Evolutionary conservation across 1,140 invertebrate species (phyloP).

Genomic region (Papilio dardanus): DNA sequence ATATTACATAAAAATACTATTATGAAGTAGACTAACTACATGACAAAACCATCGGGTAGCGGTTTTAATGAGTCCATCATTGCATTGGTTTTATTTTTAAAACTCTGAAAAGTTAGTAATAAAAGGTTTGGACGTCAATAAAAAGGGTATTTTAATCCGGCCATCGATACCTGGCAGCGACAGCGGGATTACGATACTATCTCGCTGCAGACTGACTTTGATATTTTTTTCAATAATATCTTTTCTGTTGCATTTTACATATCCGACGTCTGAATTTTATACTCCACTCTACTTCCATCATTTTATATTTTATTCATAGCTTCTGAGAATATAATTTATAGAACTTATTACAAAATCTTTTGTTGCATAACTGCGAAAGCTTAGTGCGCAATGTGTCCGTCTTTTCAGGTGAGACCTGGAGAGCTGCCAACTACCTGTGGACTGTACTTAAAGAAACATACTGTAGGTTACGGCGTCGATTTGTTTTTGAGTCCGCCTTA

Average conservation of each 20-base stretch:
- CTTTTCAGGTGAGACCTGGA: slow-evolving; percentile 72
- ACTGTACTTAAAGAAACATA: slow-evolving; percentile 63
- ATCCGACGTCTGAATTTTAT: slow-evolving; percentile 41
- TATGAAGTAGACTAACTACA: not conserved
- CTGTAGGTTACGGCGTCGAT: slow-evolving; percentile 55
- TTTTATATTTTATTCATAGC: slow-evolving; percentile 44
- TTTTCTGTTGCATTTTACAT: slow-evolving; percentile 45
- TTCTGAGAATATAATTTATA: slow-evolving; percentile 44
- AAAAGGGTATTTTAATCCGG: slow-evolving; percentile 76
- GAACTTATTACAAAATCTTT: slow-evolving; percentile 63
- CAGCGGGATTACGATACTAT: slow-evolving; percentile 64
- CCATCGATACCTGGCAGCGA: slow-evolving; percentile 71
- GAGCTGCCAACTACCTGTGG: slow-evolving; percentile 77
- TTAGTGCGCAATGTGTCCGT: slow-evolving; percentile 67
- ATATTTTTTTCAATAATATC: slow-evolving; percentile 60
- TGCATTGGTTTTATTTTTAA: slow-evolving; percentile 44
- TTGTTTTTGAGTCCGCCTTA: slow-evolving; percentile 60
- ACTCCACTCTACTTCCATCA: slow-evolving; percentile 17
- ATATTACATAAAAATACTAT: slow-evolving; percentile 18
- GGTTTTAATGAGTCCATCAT: slow-evolving; percentile 6
- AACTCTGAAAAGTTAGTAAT: slow-evolving; percentile 56
- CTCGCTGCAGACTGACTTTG: slow-evolving; percentile 54
- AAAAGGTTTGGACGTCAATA: slow-evolving; percentile 68
- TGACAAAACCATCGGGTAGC: not conserved
- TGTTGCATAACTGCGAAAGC: slow-evolving; percentile 53